Evolutionary conservation across 2,113 vertebrate species (phyloP).

Genomic region (Plecturocebus donacophilus): DNA sequence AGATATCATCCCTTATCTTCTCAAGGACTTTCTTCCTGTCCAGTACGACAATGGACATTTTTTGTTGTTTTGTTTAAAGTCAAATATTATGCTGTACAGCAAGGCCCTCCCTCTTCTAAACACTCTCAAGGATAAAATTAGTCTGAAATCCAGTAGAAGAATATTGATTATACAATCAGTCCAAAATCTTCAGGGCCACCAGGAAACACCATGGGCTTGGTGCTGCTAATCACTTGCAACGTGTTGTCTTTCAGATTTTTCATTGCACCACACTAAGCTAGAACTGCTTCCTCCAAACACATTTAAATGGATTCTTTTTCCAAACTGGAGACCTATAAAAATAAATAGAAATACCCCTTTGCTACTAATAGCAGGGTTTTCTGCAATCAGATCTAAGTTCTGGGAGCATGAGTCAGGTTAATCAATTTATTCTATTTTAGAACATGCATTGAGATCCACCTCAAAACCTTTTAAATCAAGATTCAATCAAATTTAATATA

Average conservation of each 20-base stretch:
- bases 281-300: neutral
- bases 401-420: neutral
- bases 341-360: neutral
- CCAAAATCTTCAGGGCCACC: neutral
- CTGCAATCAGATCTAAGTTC: slow-evolving; percentile 16
- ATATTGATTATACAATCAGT: neutral
- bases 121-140: neutral
- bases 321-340: neutral
- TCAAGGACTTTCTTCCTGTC: neutral
- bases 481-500: slow-evolving; percentile 26
- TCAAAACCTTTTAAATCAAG: slow-evolving; percentile 26
- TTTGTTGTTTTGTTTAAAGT: neutral
- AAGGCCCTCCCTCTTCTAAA: neutral
- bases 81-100: neutral
- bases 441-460: neutral
- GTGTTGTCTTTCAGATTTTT: neutral
- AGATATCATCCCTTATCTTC: neutral
- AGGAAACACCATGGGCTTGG: neutral
- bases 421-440: slow-evolving; percentile 22
- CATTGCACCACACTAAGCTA: neutral
- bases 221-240: neutral
- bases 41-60: neutral
- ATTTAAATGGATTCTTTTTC: neutral
- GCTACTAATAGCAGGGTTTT: slow-evolving; percentile 19
- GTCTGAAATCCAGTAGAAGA: neutral